phyloP scores from a whole-genome alignment of 2,797 vertebrate genomes.

The Acanthornis magna region DNA sequence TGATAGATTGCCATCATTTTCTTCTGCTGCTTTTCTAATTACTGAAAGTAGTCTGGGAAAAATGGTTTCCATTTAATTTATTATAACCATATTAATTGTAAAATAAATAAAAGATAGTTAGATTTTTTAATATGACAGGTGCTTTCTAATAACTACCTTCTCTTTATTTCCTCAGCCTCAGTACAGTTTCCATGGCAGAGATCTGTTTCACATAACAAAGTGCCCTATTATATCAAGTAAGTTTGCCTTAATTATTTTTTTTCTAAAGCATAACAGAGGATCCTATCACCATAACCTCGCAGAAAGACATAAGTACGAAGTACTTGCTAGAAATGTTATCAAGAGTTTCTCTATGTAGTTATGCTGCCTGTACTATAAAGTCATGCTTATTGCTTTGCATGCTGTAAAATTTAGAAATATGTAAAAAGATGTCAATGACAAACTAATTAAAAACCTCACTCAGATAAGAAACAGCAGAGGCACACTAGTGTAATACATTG shows the following conservation, averaged over 20 bases:
- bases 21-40: conserved; percentile 39
- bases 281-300: background rate
- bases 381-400: background rate
- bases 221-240: conserved; percentile 99
- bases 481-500: background rate
- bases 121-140: background rate
- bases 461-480: background rate
- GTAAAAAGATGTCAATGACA: background rate
- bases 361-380: background rate
- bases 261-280: background rate
- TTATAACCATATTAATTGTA: background rate
- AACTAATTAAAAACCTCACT: background rate
- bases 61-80: background rate
- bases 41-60: background rate
- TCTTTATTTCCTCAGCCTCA: conserved; percentile 83
- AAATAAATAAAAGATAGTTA: background rate
- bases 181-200: conserved; percentile 97
- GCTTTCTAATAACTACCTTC: conserved; percentile 23
- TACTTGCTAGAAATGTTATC: background rate
- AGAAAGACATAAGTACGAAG: background rate
- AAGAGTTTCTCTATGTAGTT: background rate
- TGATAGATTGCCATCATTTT: background rate
- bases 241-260: conserved; percentile 70
- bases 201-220: conserved; percentile 97
- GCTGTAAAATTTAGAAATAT: background rate